Base-by-base conservation (phyloP, 1,140 invertebrate genomes). In the Asbolus verrucosus region DNA sequence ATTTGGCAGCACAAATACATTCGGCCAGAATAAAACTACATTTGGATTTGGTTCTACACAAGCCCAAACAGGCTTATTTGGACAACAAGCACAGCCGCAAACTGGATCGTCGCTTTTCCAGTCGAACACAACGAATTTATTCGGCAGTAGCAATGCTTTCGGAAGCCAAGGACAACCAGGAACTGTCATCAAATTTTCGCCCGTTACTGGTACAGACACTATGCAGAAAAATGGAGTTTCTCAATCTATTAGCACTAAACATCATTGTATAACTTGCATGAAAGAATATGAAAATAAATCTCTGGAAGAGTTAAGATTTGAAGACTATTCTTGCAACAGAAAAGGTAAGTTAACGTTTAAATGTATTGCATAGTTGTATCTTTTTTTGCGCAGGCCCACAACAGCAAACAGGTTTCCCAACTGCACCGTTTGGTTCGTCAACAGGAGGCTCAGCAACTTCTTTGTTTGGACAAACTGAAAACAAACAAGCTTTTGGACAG, bases 231-330 rank as follows among this genome's bases (percentile, higher is more conserved):
- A 91, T 81, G 94, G 93, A 1, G 86, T 87, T 6, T 88, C 90
- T 0, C 89, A 89, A 73, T 95, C 85, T 65, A 95, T 99, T 70
- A 92, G 88, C 66, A 98, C 95, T 1, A 89, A 93, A 75, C 95
- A 98, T 81, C 94, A 97, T 80, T 98, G 95, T 79, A 98, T 98
- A 33, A 96, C 94, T 2, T 94, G 92, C 69, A 98, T 98, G 97
- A 97, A 98, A 84, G 96, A 98, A 78, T 98, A 98, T 83, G 96
- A 98, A 79, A 84, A 79, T 15, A 98, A 98, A 84, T 96, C 94
- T 0, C 81, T 98, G 16, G 96, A 98, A 83, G 97, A 99, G 82
- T 81, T 99, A 0, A 85, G 97, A 43, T 82, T 94, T 16, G 97
- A 99, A 82, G 97, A 99, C 84, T 99, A 99, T 83, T 80, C 86